Evolutionary conservation across 2,113 vertebrate species (phyloP).

Genomic region (Melanerpes formicivorus): DNA sequence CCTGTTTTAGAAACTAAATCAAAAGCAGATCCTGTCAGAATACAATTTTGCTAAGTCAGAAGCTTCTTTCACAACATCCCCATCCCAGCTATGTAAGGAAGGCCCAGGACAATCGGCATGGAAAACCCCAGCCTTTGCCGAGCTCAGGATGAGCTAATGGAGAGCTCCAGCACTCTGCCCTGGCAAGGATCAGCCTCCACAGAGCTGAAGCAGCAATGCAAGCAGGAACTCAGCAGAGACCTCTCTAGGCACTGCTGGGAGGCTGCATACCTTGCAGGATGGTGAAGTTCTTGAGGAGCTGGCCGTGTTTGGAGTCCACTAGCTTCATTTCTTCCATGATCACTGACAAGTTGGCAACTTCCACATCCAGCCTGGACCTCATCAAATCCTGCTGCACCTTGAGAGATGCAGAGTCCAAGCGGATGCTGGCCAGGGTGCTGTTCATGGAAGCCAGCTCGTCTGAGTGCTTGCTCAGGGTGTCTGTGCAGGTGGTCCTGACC

Average conservation of each 20-base stretch:
- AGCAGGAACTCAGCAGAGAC: not conserved
- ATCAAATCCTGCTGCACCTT: constrained; percentile 89
- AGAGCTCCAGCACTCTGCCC: not conserved
- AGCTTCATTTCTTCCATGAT: constrained; percentile 98
- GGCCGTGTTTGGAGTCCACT: constrained; percentile 94
- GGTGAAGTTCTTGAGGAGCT: constrained; percentile 97
- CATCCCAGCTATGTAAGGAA: not conserved
- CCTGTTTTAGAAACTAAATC: constrained; percentile 57
- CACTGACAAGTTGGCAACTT: constrained; percentile 90
- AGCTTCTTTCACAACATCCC: not conserved
- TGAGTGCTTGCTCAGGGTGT: constrained; percentile 87
- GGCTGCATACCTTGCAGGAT: constrained; percentile 88
- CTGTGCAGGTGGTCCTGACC: constrained; percentile 87
- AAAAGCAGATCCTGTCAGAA: constrained; percentile 28
- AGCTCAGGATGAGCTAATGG: not conserved
- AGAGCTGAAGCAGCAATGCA: not conserved
- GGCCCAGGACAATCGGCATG: not conserved
- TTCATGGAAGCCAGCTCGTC: constrained; percentile 89
- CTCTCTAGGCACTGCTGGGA: not conserved
- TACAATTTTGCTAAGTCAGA: constrained; percentile 53
- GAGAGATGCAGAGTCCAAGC: constrained; percentile 81
- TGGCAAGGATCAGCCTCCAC: not conserved
- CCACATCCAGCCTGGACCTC: constrained; percentile 87
- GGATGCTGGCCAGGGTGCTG: constrained; percentile 82
- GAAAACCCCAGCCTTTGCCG: not conserved